Percentiles rank a stretch among this genome's conserved stretches.
These are phyloP conservation scores for Sardinella longiceps DNA, from an alignment of 2,797 vertebrate genomes.

Conservation along the genomic window DNA sequence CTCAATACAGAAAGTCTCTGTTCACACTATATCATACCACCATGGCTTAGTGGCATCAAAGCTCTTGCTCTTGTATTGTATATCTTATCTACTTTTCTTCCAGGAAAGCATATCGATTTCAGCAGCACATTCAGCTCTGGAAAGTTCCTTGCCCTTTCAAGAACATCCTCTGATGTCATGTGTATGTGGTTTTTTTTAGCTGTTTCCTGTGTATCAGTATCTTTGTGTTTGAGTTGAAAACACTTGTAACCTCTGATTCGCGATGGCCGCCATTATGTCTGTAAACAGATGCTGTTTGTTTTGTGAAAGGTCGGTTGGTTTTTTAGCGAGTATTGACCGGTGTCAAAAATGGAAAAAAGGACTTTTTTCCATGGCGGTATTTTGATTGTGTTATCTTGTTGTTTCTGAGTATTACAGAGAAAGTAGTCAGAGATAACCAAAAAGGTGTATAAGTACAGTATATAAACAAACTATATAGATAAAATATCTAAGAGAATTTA, in stretches of 20 bases:
- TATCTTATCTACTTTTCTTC: not conserved
- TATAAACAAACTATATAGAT: slow-evolving; percentile 25
- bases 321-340: slow-evolving; percentile 9
- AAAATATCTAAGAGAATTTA: slow-evolving; percentile 36
- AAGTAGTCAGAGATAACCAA: slow-evolving; percentile 66
- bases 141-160: not conserved
- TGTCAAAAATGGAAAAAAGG: slow-evolving; percentile 1
- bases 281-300: slow-evolving; percentile 2
- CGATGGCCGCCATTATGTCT: not conserved
- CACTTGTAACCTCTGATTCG: slow-evolving; percentile 12
- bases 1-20: not conserved
- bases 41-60: not conserved
- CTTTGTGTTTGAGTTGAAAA: slow-evolving; percentile 16
- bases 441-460: slow-evolving; percentile 50
- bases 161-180: slow-evolving; percentile 8
- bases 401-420: slow-evolving; percentile 56
- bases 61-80: not conserved
- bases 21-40: not conserved
- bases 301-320: not conserved
- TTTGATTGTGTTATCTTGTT: slow-evolving; percentile 42
- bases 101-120: not conserved
- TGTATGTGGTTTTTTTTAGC: not conserved
- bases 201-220: slow-evolving; percentile 2
- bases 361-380: slow-evolving; percentile 29
- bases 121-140: not conserved